Percentiles rank a stretch among this genome's conserved stretches.
These are phyloP conservation scores for Theropithecus gelada DNA, from an alignment of 2,113 vertebrate genomes.

Conservation along the genomic window DNA sequence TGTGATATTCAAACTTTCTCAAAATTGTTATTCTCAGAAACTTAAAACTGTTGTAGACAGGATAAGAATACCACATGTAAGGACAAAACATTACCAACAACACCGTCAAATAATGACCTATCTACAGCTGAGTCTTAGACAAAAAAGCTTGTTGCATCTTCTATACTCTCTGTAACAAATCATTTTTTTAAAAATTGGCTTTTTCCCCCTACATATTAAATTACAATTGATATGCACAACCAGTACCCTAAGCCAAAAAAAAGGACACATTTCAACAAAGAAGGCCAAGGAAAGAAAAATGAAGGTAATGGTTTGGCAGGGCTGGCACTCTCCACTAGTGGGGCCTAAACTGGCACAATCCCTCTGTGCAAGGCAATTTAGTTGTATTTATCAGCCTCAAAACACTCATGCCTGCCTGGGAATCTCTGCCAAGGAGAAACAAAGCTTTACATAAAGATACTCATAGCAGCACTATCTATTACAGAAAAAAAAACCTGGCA, in stretches of 20 bases:
- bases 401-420: neutral
- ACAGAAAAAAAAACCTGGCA: neutral
- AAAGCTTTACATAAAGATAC: neutral
- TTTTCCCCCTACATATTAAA: neutral
- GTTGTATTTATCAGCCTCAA: neutral
- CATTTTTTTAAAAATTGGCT: neutral
- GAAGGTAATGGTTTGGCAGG: neutral
- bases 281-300: neutral
- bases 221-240: neutral
- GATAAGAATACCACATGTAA: neutral
- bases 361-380: neutral
- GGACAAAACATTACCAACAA: neutral
- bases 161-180: neutral
- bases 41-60: neutral
- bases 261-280: neutral
- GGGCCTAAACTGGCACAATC: neutral
- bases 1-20: neutral
- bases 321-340: neutral
- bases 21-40: neutral
- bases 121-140: neutral
- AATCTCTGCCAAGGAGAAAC: neutral
- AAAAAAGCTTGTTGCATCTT: neutral
- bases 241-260: neutral
- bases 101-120: neutral
- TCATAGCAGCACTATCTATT: neutral